These are phyloP conservation scores for Trachythela sp. DNA, from an alignment of 64 coral and sea anemone genomes.

Conservation along the genomic window DNA sequence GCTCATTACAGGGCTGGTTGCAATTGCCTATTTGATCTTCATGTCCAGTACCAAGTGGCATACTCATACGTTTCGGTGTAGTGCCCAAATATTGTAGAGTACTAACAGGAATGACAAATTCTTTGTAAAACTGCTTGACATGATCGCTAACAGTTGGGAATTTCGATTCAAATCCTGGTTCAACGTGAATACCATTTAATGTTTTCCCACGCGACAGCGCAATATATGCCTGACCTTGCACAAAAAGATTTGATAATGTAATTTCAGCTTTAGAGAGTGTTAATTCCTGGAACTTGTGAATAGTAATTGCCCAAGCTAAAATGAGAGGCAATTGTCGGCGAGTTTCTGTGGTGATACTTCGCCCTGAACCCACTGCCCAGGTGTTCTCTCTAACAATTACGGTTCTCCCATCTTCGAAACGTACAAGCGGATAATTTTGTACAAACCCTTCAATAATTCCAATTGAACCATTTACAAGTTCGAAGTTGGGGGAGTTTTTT, in stretches of 20 bases:
- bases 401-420: constrained; percentile 27
- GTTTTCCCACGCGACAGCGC: constrained; percentile 13
- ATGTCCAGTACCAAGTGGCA: not conserved
- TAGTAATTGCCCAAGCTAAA: constrained; percentile 22
- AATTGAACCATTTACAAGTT: constrained; percentile 16
- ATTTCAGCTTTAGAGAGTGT: constrained; percentile 24
- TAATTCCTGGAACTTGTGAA: constrained; percentile 18
- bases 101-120: not conserved
- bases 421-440: constrained; percentile 31
- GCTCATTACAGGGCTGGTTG: not conserved
- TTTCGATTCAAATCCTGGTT: not conserved
- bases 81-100: not conserved
- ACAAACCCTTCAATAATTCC: constrained; percentile 23
- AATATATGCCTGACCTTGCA: constrained; percentile 29
- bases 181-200: constrained; percentile 8
- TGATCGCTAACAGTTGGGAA: not conserved
- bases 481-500: not conserved
- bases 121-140: constrained; percentile 11
- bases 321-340: constrained; percentile 19
- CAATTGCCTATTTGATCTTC: not conserved
- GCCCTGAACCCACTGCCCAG: not conserved
- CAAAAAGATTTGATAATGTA: constrained; percentile 14
- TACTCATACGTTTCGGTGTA: not conserved
- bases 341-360: not conserved
- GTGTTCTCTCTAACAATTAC: constrained; percentile 14